Conservation (phyloP, 2,888 invertebrate genomes). For the Gisinianus flammeolus region DNA sequence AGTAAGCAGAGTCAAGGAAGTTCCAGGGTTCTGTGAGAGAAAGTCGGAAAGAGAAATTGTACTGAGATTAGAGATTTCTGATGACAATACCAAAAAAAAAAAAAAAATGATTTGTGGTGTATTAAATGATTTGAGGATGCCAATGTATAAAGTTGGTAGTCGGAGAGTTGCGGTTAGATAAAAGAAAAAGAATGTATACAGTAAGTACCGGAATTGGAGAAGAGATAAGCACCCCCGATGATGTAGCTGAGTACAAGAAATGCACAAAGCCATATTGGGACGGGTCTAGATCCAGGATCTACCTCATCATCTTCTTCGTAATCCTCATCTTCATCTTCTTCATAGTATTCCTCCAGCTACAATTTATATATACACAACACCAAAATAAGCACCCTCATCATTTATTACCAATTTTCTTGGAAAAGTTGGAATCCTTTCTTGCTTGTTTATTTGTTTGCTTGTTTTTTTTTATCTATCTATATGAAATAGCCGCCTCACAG, state of each 20-base stretch:
- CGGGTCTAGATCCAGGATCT: conserved; percentile 69
- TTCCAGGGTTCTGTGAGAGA: conserved; percentile 89
- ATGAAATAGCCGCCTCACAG: too few relatives aligned
- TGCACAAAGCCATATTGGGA: conserved; percentile 76
- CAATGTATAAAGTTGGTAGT: too few relatives aligned
- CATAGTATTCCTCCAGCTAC: conserved; percentile 64
- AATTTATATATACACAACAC: neutral
- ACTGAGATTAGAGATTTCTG: too few relatives aligned
- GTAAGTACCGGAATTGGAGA: conserved; percentile 81
- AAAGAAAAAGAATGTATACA: too few relatives aligned
- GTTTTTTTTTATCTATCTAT: too few relatives aligned
- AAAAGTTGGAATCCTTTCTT: neutral
- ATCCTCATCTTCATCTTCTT: conserved; percentile 65
- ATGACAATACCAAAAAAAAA: too few relatives aligned
- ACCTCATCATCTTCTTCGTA: conserved; percentile 65
- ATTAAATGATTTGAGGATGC: too few relatives aligned
- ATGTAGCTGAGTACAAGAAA: conserved; percentile 87
- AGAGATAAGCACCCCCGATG: conserved; percentile 84
- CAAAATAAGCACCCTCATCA: neutral
- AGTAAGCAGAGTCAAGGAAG: conserved; percentile 86
- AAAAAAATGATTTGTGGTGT: too few relatives aligned
- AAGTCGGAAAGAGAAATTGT: too few relatives aligned
- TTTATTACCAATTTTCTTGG: neutral
- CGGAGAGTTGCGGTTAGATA: too few relatives aligned
- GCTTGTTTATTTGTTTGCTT: neutral